These are phyloP conservation scores for Okamejei kenojei DNA, from an alignment of 2,797 vertebrate species.

Conservation along the genomic window DNA sequence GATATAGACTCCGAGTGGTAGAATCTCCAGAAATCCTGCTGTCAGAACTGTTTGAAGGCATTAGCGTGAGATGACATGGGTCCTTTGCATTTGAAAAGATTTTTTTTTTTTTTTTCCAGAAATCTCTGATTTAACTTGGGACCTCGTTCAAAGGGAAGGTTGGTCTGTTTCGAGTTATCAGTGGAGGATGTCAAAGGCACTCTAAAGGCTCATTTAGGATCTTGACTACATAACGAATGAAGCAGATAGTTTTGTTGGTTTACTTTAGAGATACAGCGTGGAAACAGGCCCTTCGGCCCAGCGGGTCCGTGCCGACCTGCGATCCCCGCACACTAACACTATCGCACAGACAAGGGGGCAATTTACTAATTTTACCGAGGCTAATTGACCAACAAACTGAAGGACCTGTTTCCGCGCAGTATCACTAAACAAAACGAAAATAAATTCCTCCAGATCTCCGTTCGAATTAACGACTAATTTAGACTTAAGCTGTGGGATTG, in stretches of 20 bases:
- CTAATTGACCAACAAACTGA: no score
- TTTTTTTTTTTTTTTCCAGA: not conserved
- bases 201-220: not conserved
- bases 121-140: constrained; percentile 10
- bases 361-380: no score
- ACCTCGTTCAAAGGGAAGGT: not conserved
- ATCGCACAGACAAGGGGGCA: no score
- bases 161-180: not conserved
- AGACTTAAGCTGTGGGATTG: constrained; percentile 14
- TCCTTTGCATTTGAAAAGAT: constrained; percentile 14
- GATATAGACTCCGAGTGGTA: not conserved
- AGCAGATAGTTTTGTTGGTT: not conserved
- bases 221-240: not conserved
- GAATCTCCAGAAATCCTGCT: not conserved
- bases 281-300: no score
- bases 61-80: constrained; percentile 10
- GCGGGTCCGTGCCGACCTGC: no score
- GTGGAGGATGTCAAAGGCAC: not conserved
- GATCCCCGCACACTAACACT: no score
- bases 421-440: not conserved
- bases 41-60: constrained; percentile 15
- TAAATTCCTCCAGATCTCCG: not conserved
- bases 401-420: no score
- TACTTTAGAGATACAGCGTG: no score
- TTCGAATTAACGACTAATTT: not conserved